phyloP scores from a whole-genome alignment of 92 coral and sea anemone genomes.

The Epizoanthus ramosus region DNA sequence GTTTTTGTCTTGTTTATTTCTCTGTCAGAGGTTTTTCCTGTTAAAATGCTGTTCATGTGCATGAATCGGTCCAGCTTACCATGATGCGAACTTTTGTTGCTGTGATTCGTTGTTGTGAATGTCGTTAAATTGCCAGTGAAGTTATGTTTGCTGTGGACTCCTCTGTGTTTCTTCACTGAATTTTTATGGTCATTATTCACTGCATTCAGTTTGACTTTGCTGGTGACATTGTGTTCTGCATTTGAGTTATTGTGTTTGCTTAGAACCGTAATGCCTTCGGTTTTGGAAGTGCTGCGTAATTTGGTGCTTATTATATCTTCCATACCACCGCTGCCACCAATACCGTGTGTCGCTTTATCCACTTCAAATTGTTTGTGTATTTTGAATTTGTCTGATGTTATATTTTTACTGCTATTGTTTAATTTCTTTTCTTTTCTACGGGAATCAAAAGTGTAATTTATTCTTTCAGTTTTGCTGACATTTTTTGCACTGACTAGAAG shows the following conservation, averaged over 20 bases:
- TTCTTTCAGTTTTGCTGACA: neutral
- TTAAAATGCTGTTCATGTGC: neutral
- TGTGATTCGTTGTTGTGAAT: neutral
- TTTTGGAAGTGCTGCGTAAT: neutral
- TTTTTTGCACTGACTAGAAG: too few relatives aligned
- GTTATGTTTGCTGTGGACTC: neutral
- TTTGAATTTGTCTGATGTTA: neutral
- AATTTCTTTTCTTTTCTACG: neutral
- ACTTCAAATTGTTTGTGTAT: neutral
- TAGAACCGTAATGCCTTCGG: conserved; percentile 17
- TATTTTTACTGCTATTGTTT: neutral
- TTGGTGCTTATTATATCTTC: neutral
- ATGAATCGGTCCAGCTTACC: neutral
- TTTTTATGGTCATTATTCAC: neutral
- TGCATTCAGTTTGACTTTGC: too few relatives aligned
- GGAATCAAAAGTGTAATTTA: conserved; percentile 4
- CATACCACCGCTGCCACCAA: neutral
- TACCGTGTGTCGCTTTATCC: neutral
- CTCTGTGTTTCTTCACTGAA: neutral
- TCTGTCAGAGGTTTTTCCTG: neutral
- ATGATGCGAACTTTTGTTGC: neutral
- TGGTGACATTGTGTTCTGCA: neutral
- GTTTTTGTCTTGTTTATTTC: neutral
- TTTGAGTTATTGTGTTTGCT: neutral
- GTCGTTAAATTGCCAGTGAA: neutral